Evolutionary conservation across 2,113 vertebrate genomes (phyloP), one percentile per base, ranked within the genome.

Genomic region (Gallinago jamesoni): DNA sequence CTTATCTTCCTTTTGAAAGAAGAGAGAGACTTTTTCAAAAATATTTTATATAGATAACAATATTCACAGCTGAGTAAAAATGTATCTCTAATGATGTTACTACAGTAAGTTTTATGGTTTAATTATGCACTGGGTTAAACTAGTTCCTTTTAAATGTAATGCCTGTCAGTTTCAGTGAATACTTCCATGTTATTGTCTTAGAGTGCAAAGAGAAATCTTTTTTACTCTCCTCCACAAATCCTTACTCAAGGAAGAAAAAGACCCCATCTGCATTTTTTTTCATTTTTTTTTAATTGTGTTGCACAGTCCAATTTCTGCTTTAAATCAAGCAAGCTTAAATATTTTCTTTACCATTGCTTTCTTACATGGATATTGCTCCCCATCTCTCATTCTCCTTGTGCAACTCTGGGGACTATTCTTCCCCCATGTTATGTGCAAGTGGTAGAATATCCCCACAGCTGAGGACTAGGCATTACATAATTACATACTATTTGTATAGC

Each of bases 71-170:
- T 79, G 20, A 1, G 1, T 81, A 90, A 89, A 89, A 45, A 48
- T 66, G 14, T 17, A 62, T 69, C 31, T 82, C 19, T 52, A 80
- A 63, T 83, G 17, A 90, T 70, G 53, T 82, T 84, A 45, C 60
- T 91, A 64, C 35, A 63, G 22, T 43, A 52, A 55, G 10, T 69
- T 91, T 91, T 87, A 74, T 82, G 39, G 55, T 63, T 87, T 85
- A 91, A 95, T 85, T 95, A 74, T 43, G 14, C 18, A 50, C n/a
- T 43, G n/a, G n/a, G 20, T 33, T 79, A 73, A 91, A 89, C 22
- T 10, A 87, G 41, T 35, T 94, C 31, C 10, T 87, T 91, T 93
- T n/a, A 87, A 79, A 86, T 64, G 18, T 27, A 83, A 73, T 50
- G 22, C 30, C 7, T 90, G 59, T 77, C 13, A 53, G 24, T 73